Percentiles rank a stretch among this genome's conserved stretches.
These are phyloP conservation scores for Hoplias malabaricus DNA, from an alignment of 2,113 vertebrate genomes.

Conservation along the genomic window DNA sequence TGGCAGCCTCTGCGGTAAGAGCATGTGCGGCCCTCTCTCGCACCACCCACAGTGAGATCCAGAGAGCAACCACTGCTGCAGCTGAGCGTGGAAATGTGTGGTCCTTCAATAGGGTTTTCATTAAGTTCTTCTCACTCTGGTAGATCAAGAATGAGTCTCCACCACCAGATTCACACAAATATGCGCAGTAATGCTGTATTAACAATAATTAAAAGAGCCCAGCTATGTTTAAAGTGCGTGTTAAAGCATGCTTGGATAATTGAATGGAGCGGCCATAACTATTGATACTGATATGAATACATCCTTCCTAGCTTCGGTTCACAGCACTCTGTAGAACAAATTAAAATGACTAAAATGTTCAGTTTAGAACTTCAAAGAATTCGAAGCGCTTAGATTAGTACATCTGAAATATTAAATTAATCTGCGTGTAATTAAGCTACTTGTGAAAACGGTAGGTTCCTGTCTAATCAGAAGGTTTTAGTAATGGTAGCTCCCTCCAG, in stretches of 20 bases:
- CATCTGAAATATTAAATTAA: no score
- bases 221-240: neutral
- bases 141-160: conserved; percentile 38
- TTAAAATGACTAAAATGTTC: no score
- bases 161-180: conserved; percentile 31
- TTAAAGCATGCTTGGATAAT: neutral
- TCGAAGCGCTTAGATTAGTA: no score
- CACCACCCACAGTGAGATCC: conserved; percentile 41
- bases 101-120: conserved; percentile 47
- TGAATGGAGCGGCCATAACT: neutral
- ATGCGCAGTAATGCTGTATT: neutral
- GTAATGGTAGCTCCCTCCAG: no score
- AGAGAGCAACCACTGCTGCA: conserved; percentile 17
- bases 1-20: conserved; percentile 25
- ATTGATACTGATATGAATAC: neutral
- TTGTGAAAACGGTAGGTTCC: no score
- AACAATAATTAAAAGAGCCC: neutral
- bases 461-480: no score
- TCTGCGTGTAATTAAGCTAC: no score
- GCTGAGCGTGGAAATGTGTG: conserved; percentile 46
- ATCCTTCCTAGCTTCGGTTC: no score
- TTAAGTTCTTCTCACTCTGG: conserved; percentile 45
- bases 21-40: conserved; percentile 39
- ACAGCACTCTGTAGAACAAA: no score
- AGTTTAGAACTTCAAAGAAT: no score